Evolutionary conservation across 2,113 vertebrate genomes (phyloP).

Genomic region (Capreolus pygargus): DNA sequence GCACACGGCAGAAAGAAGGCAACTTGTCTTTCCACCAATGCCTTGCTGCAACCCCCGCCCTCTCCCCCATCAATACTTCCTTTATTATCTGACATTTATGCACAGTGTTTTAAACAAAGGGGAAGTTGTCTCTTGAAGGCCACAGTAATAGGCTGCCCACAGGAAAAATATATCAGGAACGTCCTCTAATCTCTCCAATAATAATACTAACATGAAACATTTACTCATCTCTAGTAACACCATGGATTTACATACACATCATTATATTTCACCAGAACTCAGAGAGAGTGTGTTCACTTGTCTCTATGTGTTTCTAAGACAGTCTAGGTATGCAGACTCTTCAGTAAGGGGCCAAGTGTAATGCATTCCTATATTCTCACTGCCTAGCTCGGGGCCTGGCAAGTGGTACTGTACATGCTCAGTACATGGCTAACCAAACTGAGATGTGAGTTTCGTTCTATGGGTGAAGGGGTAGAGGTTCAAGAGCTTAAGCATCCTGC

Average conservation of each 20-base stretch:
- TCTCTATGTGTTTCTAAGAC: neutral
- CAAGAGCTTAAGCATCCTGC: neutral
- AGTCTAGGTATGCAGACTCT: neutral
- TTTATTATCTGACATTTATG: constrained; percentile 32
- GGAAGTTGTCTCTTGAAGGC: neutral
- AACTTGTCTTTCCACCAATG: fast-evolving
- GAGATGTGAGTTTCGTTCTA: neutral
- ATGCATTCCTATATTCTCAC: neutral
- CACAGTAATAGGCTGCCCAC: neutral
- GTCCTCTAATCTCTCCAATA: neutral
- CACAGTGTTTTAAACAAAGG: neutral
- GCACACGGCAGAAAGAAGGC: neutral
- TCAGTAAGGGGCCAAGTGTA: neutral
- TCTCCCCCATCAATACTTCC: neutral
- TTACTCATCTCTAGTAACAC: neutral
- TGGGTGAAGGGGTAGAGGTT: too few species aligned
- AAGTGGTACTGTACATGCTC: neutral
- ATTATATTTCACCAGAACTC: neutral
- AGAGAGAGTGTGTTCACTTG: neutral
- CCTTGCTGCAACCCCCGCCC: fast-evolving
- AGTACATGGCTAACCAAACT: neutral
- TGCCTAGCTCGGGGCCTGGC: neutral
- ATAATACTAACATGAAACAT: neutral
- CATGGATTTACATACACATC: neutral
- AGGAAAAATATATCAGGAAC: neutral